Evolutionary conservation across 2,113 vertebrate species (phyloP), one percentile per base, ranked within the genome.

Genomic region (Beaufortia kweichowensis): DNA sequence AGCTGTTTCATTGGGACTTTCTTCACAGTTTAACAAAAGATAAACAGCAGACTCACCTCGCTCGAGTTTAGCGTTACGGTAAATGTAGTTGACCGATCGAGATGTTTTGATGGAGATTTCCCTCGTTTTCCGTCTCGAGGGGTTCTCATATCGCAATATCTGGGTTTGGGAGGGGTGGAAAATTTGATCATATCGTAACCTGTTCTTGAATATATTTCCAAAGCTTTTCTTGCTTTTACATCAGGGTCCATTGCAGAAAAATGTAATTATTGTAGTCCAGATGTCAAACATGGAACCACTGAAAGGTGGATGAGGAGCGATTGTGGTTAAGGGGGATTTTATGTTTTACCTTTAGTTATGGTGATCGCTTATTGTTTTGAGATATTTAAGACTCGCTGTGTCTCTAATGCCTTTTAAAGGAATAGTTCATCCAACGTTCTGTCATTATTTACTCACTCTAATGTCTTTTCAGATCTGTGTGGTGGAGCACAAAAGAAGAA

Each of bases 1-100:
- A 72, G 67, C 79, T 74, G 68, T 53, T 68, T 33, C 43, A 73
- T 55, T 29, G 61, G 53, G 71, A 71, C 41, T 67, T 73, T 55
- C 71, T 56, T 21, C 50, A 31, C 61, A 68, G 29, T 31, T 78
- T 41, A 68, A 61, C 28, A 74, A 65, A 68, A 78, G 59, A 28
- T 59, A 81, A 67, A 55, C 35, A 73, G 6, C 14, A 62, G 24
- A 41, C 19, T 56, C 28, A 35, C n/a, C 56, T 48, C 43, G 15
- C 56, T 39, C 19, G 17, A 21, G 29, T 17, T 14, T 12, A n/a
- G 10, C 28, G 10, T 15, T 7, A 26, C 19, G 50, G 46, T 50
- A 7, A 53, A 53, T 53, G n/a, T 7, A 35, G 67, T 21, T 21
- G 26, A 68, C 26, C 15, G 46, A 68, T 41, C 35, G 33, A 59